Conservation (phyloP, 1,140 invertebrate genomes). For the Heliconius nattereri region DNA sequence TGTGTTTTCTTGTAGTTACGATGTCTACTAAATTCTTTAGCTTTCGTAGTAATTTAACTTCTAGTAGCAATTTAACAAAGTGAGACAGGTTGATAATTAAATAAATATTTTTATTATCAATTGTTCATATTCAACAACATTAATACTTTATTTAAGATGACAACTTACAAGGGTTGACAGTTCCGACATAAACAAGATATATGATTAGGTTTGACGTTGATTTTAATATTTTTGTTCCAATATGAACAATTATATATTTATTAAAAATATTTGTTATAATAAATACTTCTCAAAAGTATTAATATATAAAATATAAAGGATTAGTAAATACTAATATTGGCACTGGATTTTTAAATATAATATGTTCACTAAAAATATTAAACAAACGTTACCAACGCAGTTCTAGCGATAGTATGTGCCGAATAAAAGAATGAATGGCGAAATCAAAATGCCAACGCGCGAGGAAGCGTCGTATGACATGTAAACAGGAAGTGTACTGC, state of each 20-base stretch:
- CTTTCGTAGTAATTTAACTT: no score
- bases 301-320: not conserved
- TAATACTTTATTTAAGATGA: not conserved
- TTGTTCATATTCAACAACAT: not conserved
- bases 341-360: no score
- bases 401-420: slow-evolving; percentile 34
- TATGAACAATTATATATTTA: no score
- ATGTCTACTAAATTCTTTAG: no score
- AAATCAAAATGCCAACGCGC: slow-evolving; percentile 38
- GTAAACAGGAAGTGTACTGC: slow-evolving; percentile 51
- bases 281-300: no score
- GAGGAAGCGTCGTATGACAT: slow-evolving; percentile 43
- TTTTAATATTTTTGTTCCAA: not conserved
- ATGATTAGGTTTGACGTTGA: not conserved
- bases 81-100: no score
- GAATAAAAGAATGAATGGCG: slow-evolving; percentile 45
- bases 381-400: slow-evolving; percentile 1
- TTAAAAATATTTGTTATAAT: not conserved
- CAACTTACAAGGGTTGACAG: not conserved
- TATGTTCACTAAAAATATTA: not conserved
- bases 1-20: no score
- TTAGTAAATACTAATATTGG: not conserved
- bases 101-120: not conserved
- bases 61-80: no score
- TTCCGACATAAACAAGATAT: not conserved